phyloP scores from a whole-genome alignment of 2,113 vertebrate species.

The Callaeas wilsoni region DNA sequence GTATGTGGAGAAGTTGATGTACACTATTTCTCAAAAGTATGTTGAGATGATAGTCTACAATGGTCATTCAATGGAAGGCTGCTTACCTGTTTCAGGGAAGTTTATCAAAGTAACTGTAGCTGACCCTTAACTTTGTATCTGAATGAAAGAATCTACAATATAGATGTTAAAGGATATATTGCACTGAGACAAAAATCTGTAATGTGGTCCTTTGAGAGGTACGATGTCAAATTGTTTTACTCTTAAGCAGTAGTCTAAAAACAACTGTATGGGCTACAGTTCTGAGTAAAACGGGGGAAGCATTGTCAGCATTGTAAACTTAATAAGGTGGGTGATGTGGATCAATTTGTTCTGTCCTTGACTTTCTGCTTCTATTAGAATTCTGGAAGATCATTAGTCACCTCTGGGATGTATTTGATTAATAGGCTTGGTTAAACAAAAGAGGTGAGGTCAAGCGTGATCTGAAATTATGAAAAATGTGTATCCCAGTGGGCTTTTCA shows the following conservation, averaged over 20 bases:
- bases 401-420: constrained; percentile 74
- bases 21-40: neutral
- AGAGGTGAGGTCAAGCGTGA: constrained; percentile 67
- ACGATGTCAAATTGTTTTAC: constrained; percentile 6
- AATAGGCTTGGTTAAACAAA: constrained; percentile 75
- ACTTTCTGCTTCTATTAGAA: constrained; percentile 72
- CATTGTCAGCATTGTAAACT: constrained; percentile 36
- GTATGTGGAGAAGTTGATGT: neutral
- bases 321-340: constrained; percentile 65
- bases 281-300: constrained; percentile 23
- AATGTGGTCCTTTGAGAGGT: neutral
- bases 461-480: constrained; percentile 57
- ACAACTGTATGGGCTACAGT: neutral
- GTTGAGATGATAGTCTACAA: neutral
- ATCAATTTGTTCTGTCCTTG: constrained; percentile 74
- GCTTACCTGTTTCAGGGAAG: neutral
- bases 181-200: neutral
- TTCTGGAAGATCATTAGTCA: constrained; percentile 72
- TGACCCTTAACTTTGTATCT: neutral
- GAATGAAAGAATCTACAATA: neutral
- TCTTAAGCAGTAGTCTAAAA: constrained; percentile 3
- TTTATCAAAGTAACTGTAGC: neutral
- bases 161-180: neutral
- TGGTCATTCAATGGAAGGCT: neutral
- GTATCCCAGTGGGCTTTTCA: constrained; percentile 21